Evolutionary conservation across 2,113 vertebrate species (phyloP).

Genomic region (Syngnathoides biaculeatus): DNA sequence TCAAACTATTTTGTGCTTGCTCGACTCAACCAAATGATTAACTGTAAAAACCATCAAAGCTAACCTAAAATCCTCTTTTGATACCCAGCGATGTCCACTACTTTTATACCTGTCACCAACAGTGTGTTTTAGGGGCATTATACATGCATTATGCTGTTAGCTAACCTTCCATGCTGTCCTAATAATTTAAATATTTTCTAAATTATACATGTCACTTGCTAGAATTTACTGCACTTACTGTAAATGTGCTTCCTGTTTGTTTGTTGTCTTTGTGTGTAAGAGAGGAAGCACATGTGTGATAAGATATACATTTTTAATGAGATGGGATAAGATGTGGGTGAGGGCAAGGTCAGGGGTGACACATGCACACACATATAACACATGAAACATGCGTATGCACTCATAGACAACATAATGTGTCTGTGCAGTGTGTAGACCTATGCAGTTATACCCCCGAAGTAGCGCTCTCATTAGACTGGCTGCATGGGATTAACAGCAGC

Average conservation of each 20-base stretch:
- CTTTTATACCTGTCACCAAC: no score
- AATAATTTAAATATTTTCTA: slow-evolving; percentile 24
- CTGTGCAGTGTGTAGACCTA: slow-evolving; percentile 19
- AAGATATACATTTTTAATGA: slow-evolving; percentile 99
- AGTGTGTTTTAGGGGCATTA: no score
- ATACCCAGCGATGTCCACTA: no score
- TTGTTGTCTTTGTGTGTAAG: slow-evolving; percentile 22
- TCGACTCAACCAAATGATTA: no score
- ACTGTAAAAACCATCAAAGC: no score
- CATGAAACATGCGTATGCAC: slow-evolving; percentile 28
- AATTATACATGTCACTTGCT: slow-evolving; percentile 77
- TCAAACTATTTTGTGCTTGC: no score
- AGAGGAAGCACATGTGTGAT: slow-evolving; percentile 74
- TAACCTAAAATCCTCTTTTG: no score
- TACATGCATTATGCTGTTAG: no score
- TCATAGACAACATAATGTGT: slow-evolving; percentile 42
- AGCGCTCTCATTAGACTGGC: slow-evolving; percentile 64
- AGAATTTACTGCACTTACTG: slow-evolving; percentile 89
- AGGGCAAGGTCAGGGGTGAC: slow-evolving; percentile 64
- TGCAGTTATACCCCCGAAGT: slow-evolving; percentile 20
- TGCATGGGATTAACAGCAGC: slow-evolving; percentile 68
- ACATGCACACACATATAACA: slow-evolving; percentile 22
- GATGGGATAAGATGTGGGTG: slow-evolving; percentile 85
- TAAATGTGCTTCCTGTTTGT: slow-evolving; percentile 78
- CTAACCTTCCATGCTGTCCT: slow-evolving; percentile 13